A percentile compares a stretch with the other conserved stretches of the same genome.
These are phyloP conservation scores for Saguinus imperator DNA, from an alignment of 2,113 vertebrate species.

Conservation along the genomic window DNA sequence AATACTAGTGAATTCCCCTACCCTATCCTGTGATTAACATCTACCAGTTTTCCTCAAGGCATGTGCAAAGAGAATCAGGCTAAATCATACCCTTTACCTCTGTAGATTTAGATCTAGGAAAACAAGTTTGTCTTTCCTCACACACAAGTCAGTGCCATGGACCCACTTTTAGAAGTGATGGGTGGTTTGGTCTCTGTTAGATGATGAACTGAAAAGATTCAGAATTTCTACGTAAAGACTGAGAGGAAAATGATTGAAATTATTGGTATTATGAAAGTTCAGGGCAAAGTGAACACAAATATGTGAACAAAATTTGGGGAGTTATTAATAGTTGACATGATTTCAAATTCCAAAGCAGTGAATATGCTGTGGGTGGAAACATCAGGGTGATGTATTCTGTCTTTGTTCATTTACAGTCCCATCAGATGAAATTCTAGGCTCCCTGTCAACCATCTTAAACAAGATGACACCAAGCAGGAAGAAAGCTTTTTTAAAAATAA, in stretches of 20 bases:
- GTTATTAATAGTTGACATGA: not conserved
- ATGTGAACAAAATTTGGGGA: not conserved
- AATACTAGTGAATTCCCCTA: not conserved
- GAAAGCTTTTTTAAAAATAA: not conserved
- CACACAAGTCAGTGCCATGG: not conserved
- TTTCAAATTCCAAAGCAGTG: not conserved
- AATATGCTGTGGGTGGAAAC: not conserved
- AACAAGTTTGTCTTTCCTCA: not conserved
- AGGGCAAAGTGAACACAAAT: not conserved
- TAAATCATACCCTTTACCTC: not conserved
- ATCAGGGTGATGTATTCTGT: not conserved
- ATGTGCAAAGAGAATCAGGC: not conserved
- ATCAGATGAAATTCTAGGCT: not conserved
- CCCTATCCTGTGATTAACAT: not conserved
- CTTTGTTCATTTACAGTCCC: not conserved
- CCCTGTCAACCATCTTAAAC: not conserved
- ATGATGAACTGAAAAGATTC: not conserved
- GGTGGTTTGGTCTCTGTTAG: not conserved
- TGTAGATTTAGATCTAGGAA: not conserved
- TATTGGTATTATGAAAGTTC: not conserved
- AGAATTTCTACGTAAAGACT: not conserved
- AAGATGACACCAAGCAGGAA: not conserved
- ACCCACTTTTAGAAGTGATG: not conserved
- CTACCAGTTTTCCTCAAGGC: not conserved
- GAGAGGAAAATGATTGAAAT: not conserved